These are phyloP conservation scores for Arbacia lixula DNA, from an alignment of 53 echinoderm and acorn worm genomes.

Conservation along the genomic window DNA sequence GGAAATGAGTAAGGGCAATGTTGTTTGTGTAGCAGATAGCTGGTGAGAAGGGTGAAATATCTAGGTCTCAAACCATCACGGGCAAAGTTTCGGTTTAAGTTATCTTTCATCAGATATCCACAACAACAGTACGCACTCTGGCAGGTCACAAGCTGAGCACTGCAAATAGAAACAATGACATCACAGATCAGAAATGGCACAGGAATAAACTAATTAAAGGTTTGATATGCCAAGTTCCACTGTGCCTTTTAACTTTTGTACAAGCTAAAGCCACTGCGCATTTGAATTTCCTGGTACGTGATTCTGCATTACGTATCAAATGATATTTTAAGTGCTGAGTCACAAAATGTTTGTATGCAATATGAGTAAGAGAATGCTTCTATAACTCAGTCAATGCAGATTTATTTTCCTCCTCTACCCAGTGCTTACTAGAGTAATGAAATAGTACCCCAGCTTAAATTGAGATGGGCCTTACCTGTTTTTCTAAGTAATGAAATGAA, in stretches of 20 bases:
- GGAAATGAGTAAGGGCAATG: constrained; percentile 48
- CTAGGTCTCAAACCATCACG: neutral
- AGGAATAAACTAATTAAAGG: constrained; percentile 44
- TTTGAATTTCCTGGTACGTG: constrained; percentile 27
- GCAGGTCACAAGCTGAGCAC: constrained; percentile 2
- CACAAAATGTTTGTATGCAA: too few species aligned
- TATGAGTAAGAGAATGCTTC: too few species aligned
- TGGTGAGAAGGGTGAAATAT: constrained; percentile 31
- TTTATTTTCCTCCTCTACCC: too few species aligned
- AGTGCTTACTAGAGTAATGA: too few species aligned
- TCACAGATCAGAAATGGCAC: constrained; percentile 6
- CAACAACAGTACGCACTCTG: constrained; percentile 1
- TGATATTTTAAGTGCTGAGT: too few species aligned
- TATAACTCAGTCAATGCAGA: too few species aligned
- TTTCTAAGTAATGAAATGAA: too few species aligned
- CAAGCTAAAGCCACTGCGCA: constrained; percentile 5
- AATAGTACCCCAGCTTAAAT: too few species aligned
- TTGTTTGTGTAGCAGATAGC: constrained; percentile 11
- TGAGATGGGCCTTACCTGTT: too few species aligned
- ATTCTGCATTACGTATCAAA: too few species aligned
- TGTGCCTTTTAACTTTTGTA: too few species aligned
- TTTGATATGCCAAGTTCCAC: too few species aligned
- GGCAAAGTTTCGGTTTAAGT: neutral
- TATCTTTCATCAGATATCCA: neutral
- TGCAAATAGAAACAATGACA: constrained; percentile 29